These are phyloP conservation scores for Sternarchorhynchus goeldii DNA, from an alignment of 2,797 vertebrate genomes.

Conservation along the genomic window DNA sequence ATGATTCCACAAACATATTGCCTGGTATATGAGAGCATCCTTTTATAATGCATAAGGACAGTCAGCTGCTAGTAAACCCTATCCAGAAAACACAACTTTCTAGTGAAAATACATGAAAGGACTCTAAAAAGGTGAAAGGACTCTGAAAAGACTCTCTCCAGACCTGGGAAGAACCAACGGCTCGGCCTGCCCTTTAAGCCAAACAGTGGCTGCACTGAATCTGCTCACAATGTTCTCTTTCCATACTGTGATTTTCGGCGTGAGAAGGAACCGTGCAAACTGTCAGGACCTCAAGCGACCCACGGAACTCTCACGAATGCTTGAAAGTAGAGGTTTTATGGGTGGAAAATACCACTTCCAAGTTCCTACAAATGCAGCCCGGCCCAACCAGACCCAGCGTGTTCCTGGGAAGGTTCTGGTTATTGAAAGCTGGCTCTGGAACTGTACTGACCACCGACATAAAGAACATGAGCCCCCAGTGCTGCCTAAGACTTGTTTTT, in stretches of 20 bases:
- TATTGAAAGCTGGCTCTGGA: constrained; percentile 19
- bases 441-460: constrained; percentile 48
- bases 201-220: constrained; percentile 45
- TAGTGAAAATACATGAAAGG: constrained; percentile 31
- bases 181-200: constrained; percentile 52
- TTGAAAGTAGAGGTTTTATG: constrained; percentile 66
- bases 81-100: constrained; percentile 35
- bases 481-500: constrained; percentile 55
- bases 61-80: constrained; percentile 21
- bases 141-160: constrained; percentile 51
- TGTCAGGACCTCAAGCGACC: constrained; percentile 60
- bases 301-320: constrained; percentile 63
- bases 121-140: constrained; percentile 34
- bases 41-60: constrained; percentile 13
- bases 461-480: constrained; percentile 50
- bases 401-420: constrained; percentile 44
- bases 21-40: not conserved
- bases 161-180: constrained; percentile 61
- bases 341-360: constrained; percentile 70
- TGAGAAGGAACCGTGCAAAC: constrained; percentile 66
- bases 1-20: constrained; percentile 1
- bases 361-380: constrained; percentile 60
- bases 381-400: constrained; percentile 52
- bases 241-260: constrained; percentile 59
- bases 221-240: constrained; percentile 59